phyloP scores from a whole-genome alignment of 2,797 vertebrate genomes.

The Pseudochirops cupreus region DNA sequence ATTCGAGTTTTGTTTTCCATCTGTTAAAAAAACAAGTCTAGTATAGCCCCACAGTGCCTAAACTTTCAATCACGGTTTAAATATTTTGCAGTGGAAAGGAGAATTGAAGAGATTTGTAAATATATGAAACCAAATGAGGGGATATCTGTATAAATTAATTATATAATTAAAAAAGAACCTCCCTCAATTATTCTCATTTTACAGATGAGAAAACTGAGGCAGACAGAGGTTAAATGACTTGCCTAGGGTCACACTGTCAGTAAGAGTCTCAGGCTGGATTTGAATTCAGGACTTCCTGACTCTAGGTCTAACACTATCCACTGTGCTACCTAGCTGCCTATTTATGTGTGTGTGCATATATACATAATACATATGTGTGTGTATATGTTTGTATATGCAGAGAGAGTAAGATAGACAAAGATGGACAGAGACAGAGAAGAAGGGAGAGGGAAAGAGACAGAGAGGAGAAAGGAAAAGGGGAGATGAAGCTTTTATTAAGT shows the following conservation, averaged over 20 bases:
- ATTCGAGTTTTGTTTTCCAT: slow-evolving; percentile 36
- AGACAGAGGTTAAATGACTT: not conserved
- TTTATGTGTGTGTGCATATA: not conserved
- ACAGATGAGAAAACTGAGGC: not conserved
- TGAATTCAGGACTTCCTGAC: not conserved
- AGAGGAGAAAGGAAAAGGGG: not conserved
- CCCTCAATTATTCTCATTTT: slow-evolving; percentile 36
- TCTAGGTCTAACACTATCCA: not conserved
- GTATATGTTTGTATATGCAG: no score
- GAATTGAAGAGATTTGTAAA: slow-evolving; percentile 76
- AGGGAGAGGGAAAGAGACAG: not conserved
- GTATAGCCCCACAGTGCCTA: fast-evolving
- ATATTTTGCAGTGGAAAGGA: not conserved
- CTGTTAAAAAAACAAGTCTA: not conserved
- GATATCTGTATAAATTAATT: slow-evolving; percentile 86
- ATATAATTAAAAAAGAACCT: slow-evolving; percentile 83
- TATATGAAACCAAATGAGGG: slow-evolving; percentile 72
- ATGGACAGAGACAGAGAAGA: no score
- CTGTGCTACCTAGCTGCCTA: not conserved
- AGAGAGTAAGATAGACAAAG: no score
- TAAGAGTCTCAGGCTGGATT: not conserved
- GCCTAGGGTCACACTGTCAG: not conserved
- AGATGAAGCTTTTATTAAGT: not conserved
- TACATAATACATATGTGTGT: not conserved
- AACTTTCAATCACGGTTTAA: fast-evolving